Percentiles rank a stretch among this genome's conserved stretches.
Evolutionary conservation across 1,140 invertebrate genomes (phyloP).

Genomic region (Portunus trituberculatus): DNA sequence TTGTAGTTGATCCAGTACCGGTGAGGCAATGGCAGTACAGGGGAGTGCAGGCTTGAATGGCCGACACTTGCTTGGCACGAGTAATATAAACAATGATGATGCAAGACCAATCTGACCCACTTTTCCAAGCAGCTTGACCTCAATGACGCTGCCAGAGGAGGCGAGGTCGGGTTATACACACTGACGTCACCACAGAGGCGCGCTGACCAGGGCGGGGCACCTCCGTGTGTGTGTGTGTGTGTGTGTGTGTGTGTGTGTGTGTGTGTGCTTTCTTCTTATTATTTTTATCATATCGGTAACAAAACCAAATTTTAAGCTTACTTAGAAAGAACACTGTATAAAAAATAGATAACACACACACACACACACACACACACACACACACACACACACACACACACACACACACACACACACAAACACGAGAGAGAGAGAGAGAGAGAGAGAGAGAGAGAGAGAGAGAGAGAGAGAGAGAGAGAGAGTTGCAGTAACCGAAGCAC

Average conservation of each 20-base stretch:
- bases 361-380: too few species aligned
- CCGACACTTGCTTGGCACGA: not conserved
- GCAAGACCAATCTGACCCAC: not conserved
- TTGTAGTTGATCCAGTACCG: not conserved
- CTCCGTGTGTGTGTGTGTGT: slow-evolving; percentile 26
- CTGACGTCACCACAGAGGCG: not conserved
- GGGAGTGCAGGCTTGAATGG: not conserved
- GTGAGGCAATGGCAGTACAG: not conserved
- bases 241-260: slow-evolving; percentile 37
- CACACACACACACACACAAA: too few species aligned
- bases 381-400: too few species aligned
- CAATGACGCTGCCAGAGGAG: slow-evolving; percentile 16
- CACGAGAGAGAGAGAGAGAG: too few species aligned
- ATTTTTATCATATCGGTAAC: too few species aligned
- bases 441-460: too few species aligned
- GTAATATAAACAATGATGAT: slow-evolving; percentile 15
- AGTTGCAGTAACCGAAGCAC: too few species aligned
- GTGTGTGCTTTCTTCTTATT: not conserved
- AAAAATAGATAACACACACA: too few species aligned
- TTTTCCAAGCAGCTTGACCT: not conserved
- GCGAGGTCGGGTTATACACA: not conserved
- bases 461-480: too few species aligned
- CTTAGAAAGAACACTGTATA: too few species aligned
- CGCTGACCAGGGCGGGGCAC: slow-evolving; percentile 3
- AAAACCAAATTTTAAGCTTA: too few species aligned